A percentile compares a stretch with the other conserved stretches of the same genome.
These are phyloP conservation scores for Ctenodactylus gundi DNA, from an alignment of 2,113 vertebrate species.

Conservation along the genomic window DNA sequence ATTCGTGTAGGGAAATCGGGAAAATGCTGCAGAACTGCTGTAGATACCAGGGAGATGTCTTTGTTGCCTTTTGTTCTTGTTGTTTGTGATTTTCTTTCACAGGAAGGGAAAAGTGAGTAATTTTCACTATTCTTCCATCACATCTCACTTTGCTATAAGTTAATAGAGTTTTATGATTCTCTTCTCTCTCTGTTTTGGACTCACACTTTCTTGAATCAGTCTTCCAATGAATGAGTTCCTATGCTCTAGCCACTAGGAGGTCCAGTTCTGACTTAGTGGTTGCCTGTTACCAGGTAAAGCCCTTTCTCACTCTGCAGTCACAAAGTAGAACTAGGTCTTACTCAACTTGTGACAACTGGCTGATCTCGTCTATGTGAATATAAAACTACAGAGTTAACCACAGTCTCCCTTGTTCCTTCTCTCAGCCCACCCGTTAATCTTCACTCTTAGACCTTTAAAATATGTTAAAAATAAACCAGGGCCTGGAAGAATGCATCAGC, in stretches of 20 bases:
- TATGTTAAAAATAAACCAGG: background rate
- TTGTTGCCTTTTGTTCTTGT: background rate
- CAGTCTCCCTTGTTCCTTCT: background rate
- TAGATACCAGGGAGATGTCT: background rate
- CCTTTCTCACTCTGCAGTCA: background rate
- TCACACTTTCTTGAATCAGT: background rate
- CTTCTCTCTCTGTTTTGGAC: background rate
- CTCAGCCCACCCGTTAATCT: background rate
- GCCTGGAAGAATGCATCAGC: too few species aligned
- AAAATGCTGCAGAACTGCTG: background rate
- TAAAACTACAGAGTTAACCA: background rate
- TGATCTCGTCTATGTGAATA: background rate
- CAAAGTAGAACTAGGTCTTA: background rate
- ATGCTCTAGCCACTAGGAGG: background rate
- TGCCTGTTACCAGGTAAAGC: too few species aligned
- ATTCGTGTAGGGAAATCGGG: background rate
- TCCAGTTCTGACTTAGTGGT: background rate
- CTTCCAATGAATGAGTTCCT: background rate
- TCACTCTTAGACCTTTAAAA: background rate
- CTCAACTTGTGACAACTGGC: background rate
- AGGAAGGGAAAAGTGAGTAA: background rate
- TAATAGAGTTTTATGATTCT: background rate
- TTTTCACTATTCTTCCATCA: background rate
- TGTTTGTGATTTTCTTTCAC: background rate
- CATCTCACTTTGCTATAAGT: background rate